A percentile compares a stretch with the other conserved stretches of the same genome.
These are phyloP conservation scores for Hemiprocne comata DNA, from an alignment of 2,113 vertebrate species.

Conservation along the genomic window DNA sequence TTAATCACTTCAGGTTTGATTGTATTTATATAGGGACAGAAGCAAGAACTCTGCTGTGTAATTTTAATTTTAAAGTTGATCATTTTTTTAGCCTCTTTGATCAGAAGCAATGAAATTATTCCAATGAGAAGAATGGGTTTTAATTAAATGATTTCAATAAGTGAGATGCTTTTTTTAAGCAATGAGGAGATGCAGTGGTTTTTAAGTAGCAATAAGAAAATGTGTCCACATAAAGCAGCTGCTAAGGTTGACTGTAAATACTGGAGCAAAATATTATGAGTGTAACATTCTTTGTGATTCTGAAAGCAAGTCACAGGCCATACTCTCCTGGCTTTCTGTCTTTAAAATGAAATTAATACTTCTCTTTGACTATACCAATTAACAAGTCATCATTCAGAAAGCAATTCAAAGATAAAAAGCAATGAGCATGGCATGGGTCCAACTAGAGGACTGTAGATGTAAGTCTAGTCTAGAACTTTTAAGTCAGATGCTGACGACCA, in stretches of 20 bases:
- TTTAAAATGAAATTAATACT: not conserved
- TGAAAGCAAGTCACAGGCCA: not conserved
- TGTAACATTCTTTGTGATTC: not conserved
- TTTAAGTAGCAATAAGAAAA: not conserved
- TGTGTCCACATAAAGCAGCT: not conserved
- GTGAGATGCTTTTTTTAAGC: not conserved
- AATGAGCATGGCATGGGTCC: not conserved
- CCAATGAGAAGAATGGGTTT: not conserved
- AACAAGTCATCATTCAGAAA: not conserved
- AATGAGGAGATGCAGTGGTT: not conserved
- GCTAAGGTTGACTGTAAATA: not conserved
- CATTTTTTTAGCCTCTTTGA: not conserved
- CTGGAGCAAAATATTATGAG: not conserved
- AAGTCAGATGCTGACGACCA: not conserved
- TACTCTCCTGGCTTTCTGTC: not conserved
- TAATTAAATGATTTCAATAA: constrained; percentile 32
- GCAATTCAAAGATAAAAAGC: not conserved
- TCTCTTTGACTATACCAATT: not conserved
- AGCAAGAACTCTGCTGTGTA: not conserved
- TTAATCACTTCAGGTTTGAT: not conserved
- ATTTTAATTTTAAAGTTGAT: constrained; percentile 9
- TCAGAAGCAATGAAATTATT: constrained; percentile 19
- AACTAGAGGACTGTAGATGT: not conserved
- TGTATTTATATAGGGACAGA: not conserved
- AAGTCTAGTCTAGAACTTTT: not conserved